Base-by-base conservation (phyloP, 2,797 vertebrate genomes). In the Danio jaintianensis region DNA sequence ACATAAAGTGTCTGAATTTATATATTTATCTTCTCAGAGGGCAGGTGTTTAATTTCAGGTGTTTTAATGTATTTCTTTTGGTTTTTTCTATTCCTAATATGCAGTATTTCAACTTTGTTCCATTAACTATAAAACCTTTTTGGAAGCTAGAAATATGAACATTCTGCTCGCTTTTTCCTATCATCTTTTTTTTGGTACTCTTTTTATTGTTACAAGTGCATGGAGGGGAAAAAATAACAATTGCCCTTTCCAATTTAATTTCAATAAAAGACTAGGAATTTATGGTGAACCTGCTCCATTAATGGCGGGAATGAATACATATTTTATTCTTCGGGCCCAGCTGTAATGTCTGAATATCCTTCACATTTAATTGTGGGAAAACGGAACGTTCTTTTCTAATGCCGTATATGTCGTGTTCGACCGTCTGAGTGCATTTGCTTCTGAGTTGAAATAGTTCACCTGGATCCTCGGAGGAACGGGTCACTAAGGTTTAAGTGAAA, bases 41-140 rank as follows among this genome's bases (percentile, higher is more conserved):
- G 58, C 86, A 75, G 62, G 84, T 85, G 76, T 88, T 87, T 87
- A 62, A 84, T 87, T 89, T 87, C 22, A 85, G 81, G 87, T 90
- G 86, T 84, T 84, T n/a, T n/a, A n/a, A n/a, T n/a, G 29, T 29
- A 29, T 29, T 29, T 29, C 77, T 48, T 66, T 75, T 81, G 82
- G 83, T 82, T 79, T 64, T 63, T 88, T 84, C 42, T 12, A 68
- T 87, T 91, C 80, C 81, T 87, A 85, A 86, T 38, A 67, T 68
- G 87, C 80, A 82, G 48, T 45, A 42, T 87, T 90, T 90, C 83
- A 63, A 77, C 88, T 83, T 10, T 18, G 79, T 89, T 85, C 83
- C 88, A 86, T 86, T 86, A 89, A 81, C 89, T 89, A 85, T 87
- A 88, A 92, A 89, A 85, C 86, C 29, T 29, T 81, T n/a, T 76